Evolutionary conservation across 2,888 invertebrate species (phyloP).

Genomic region (Temnothorax rugatulus): DNA sequence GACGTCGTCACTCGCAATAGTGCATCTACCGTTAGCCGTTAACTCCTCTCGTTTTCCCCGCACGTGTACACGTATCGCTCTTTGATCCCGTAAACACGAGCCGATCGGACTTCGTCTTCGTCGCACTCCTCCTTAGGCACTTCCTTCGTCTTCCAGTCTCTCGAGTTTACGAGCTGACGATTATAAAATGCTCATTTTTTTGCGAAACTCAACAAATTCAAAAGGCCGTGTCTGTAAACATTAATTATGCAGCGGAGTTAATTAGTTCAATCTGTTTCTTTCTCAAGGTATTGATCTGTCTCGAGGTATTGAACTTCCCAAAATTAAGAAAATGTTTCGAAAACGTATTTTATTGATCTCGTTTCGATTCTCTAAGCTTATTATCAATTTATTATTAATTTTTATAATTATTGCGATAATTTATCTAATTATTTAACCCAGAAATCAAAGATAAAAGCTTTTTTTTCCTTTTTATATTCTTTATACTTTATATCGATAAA

Average conservation of each 20-base stretch:
- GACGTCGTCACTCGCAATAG: conserved; percentile 8
- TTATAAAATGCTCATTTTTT: not conserved
- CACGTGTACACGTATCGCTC: not conserved
- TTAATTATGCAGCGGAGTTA: not conserved
- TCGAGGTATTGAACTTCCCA: not conserved
- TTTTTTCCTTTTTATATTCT: not conserved
- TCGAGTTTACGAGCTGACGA: not conserved
- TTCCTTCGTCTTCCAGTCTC: not conserved
- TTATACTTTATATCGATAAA: not conserved
- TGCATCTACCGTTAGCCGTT: conserved; percentile 45
- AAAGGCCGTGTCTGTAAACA: not conserved
- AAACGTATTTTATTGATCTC: not conserved
- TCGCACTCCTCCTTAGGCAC: not conserved
- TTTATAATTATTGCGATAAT: not conserved
- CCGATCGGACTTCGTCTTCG: not conserved
- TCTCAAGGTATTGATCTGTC: not conserved
- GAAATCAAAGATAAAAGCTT: not conserved
- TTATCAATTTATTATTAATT: conserved; percentile 5
- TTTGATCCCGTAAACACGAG: not conserved
- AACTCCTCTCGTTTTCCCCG: conserved; percentile 5
- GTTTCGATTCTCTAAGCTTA: not conserved
- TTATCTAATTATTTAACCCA: not conserved
- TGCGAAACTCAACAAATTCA: not conserved
- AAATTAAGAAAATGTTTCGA: not conserved
- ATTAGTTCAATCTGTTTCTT: not conserved